Evolutionary conservation across 2,797 vertebrate species (phyloP), one percentile per base, ranked within the genome.

Genomic region (Rhinophrynus dorsalis): DNA sequence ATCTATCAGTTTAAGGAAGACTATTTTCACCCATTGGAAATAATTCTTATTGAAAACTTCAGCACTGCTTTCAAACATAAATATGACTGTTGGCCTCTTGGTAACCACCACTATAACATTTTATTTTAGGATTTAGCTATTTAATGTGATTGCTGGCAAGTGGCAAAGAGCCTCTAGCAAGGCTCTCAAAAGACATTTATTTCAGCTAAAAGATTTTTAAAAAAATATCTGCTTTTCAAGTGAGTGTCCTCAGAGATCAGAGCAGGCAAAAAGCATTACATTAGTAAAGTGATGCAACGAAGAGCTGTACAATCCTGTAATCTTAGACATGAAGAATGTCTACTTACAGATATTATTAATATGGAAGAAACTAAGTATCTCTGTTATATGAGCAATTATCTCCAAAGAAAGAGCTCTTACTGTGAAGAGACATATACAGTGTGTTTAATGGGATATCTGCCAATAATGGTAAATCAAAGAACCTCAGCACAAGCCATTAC

Each of bases 311-410:
- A 54, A 54, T 10, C 3, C 50, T 17, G 27, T 51, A 27, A 15
- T 51, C 26, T 51, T 51, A 24, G 44, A 47, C 12, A 20, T 23
- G 35, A 8, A 52, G 21, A 24, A 26, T 7, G 42, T 67, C 13
- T 27, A 48, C 15, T 8, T 21, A 1, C 21, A 58, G 47, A 18
- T 17, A 57, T 67, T 58, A 67, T 67, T 57, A 38, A 48, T 26
- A 20, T 13, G 32, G 21, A 57, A 20, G 12, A 33, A 20, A 17
- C 15, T 3, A 51, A 51, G 5, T 6, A 27, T 51, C 21, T 20
- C 6, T 51, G n/a, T n/a, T 54, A 12, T 18, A 29, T 27, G 10
- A 32, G 26, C 23, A 26, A 10, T 26, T 51, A 51, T n/a, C 11
- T 23, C n/a, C 21, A 3, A n/a, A 33, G 1, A 10, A 24, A 11